Conservation (phyloP, 2,113 vertebrate genomes). For the Microcebus ravelobensis region DNA sequence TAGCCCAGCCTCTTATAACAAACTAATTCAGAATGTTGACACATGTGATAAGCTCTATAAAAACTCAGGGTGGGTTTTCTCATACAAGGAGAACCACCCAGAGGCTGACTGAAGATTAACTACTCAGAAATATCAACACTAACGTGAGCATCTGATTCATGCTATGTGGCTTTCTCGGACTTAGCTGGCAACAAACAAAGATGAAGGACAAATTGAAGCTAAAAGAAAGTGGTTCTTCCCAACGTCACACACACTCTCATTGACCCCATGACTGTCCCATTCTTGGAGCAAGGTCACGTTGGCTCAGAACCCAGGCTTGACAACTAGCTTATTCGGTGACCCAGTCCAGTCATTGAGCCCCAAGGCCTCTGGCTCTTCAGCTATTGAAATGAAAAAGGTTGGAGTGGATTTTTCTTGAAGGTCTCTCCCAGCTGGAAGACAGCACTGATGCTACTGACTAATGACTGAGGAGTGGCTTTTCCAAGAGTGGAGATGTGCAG, state of each 20-base stretch:
- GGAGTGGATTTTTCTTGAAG: background rate
- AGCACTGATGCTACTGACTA: background rate
- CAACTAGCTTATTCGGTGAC: background rate
- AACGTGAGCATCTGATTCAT: background rate
- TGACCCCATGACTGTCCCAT: background rate
- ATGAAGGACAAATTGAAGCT: background rate
- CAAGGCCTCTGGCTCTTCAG: background rate
- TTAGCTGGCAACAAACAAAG: background rate
- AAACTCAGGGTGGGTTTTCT: background rate
- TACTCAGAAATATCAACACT: background rate
- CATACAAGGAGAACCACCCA: background rate
- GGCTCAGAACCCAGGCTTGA: background rate
- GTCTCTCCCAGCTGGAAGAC: background rate
- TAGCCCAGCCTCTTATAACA: conserved; percentile 44
- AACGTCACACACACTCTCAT: background rate
- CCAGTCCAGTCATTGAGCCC: background rate
- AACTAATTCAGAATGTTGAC: conserved; percentile 29
- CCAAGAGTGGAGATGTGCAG: background rate
- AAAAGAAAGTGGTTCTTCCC: background rate
- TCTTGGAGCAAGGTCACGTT: background rate
- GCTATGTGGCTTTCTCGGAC: background rate
- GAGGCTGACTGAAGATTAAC: background rate
- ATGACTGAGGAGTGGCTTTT: background rate
- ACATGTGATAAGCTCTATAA: background rate
- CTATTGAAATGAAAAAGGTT: background rate